These are phyloP conservation scores for Anastrepha ludens DNA, from an alignment of 1,140 invertebrate species.

Conservation along the genomic window DNA sequence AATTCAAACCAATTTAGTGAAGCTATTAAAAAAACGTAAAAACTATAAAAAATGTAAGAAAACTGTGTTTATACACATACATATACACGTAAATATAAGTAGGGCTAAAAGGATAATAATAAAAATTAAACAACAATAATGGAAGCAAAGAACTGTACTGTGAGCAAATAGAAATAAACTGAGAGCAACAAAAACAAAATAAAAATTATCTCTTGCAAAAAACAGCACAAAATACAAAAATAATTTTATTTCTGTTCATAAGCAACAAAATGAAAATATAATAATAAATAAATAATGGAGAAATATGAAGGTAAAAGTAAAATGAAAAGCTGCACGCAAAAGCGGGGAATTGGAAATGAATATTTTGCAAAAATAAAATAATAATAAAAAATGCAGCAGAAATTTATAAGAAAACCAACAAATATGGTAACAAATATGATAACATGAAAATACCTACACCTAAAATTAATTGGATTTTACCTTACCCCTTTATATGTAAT, in stretches of 20 bases:
- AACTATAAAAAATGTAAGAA: neutral
- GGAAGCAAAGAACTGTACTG: constrained; percentile 55
- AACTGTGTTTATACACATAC: neutral
- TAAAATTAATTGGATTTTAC: too few species aligned
- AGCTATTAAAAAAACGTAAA: constrained; percentile 14
- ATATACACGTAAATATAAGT: neutral
- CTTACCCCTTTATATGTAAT: too few species aligned
- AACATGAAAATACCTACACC: too few species aligned
- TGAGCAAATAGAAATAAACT: constrained; percentile 44
- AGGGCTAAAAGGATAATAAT: constrained; percentile 3
- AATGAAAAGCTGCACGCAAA: too few species aligned
- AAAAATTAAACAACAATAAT: constrained; percentile 32
- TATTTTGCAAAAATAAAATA: too few species aligned
- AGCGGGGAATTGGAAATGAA: too few species aligned
- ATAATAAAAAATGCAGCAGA: too few species aligned
- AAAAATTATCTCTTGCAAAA: neutral
- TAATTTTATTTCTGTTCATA: neutral
- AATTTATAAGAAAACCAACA: too few species aligned
- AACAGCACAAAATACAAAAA: neutral
- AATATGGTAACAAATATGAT: too few species aligned
- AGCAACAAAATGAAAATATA: neutral
- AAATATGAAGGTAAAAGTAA: too few species aligned
- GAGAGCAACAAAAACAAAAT: neutral
- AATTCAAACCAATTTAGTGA: constrained; percentile 6
- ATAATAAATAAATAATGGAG: neutral